phyloP scores from a whole-genome alignment of 2,888 invertebrate species.

The Auanema freiburgensis region DNA sequence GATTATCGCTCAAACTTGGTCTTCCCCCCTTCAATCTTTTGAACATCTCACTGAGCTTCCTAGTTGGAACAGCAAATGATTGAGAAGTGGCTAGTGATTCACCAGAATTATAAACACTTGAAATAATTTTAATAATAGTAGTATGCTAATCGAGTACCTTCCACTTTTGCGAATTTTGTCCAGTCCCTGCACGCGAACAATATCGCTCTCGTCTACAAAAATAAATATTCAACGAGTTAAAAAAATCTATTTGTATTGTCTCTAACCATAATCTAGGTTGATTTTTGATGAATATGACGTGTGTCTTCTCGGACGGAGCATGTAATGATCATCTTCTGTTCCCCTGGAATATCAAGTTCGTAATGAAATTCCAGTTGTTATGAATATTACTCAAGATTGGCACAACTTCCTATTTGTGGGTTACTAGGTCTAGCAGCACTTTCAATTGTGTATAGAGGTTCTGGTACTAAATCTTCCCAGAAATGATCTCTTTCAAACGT shows the following conservation, averaged over 20 bases:
- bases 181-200: slow-evolving; percentile 37
- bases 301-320: slow-evolving; percentile 24
- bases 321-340: slow-evolving; percentile 47
- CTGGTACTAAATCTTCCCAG: slow-evolving; percentile 52
- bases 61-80: slow-evolving; percentile 27
- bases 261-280: neutral
- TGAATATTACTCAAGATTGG: slow-evolving; percentile 30
- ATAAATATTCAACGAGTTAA: neutral
- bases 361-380: neutral
- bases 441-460: slow-evolving; percentile 59
- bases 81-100: slow-evolving; percentile 39
- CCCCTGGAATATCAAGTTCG: slow-evolving; percentile 19
- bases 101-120: slow-evolving; percentile 28
- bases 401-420: slow-evolving; percentile 59
- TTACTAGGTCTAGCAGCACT: slow-evolving; percentile 53
- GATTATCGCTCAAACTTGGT: slow-evolving; percentile 2
- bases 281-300: slow-evolving; percentile 6
- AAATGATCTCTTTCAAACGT: slow-evolving; percentile 45
- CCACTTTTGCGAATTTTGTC: slow-evolving; percentile 24
- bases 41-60: slow-evolving; percentile 38
- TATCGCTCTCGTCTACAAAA: slow-evolving; percentile 34
- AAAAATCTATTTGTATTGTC: neutral
- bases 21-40: slow-evolving; percentile 30
- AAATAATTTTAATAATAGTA: neutral
- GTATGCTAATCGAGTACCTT: slow-evolving; percentile 10